Percentiles rank a stretch among this genome's conserved stretches.
Conservation (phyloP, 2,888 invertebrate genomes). For the Epirrita christyi region DNA sequence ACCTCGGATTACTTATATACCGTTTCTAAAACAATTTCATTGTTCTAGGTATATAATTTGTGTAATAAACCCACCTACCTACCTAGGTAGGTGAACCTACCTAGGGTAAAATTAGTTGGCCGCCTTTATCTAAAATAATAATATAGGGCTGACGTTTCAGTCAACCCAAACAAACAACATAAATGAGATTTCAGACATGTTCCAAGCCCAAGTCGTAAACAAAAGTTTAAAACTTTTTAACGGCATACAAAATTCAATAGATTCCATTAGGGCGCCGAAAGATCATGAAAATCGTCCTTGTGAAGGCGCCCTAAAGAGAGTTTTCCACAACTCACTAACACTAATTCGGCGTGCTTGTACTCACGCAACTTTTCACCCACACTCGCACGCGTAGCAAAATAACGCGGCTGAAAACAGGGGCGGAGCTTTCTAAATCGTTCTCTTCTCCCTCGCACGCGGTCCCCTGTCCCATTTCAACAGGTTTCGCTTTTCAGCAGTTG, state of each 20-base stretch:
- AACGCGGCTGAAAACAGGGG: slow-evolving; percentile 72
- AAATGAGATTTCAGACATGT: slow-evolving; percentile 27
- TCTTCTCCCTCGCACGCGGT: slow-evolving; percentile 67
- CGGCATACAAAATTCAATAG: slow-evolving; percentile 52
- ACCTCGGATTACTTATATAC: too few relatives aligned
- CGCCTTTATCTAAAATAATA: not conserved
- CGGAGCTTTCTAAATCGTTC: slow-evolving; percentile 46
- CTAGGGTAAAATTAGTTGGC: not conserved
- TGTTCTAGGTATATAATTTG: too few relatives aligned
- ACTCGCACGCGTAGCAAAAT: slow-evolving; percentile 71
- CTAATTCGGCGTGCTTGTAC: slow-evolving; percentile 65
- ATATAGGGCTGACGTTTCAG: not conserved
- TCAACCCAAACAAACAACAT: slow-evolving; percentile 14
- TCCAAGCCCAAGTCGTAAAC: slow-evolving; percentile 30
- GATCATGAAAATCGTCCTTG: slow-evolving; percentile 70
- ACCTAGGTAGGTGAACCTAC: too few relatives aligned
- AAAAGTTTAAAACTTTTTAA: slow-evolving; percentile 36
- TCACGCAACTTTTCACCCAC: slow-evolving; percentile 80
- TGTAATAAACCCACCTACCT: too few relatives aligned
- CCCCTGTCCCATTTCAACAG: slow-evolving; percentile 82
- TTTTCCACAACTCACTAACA: slow-evolving; percentile 83
- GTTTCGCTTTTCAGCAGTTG: slow-evolving; percentile 82
- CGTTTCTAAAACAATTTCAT: not conserved
- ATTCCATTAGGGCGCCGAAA: slow-evolving; percentile 56
- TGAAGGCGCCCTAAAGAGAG: slow-evolving; percentile 79